These are phyloP conservation scores for Calameuta filiformis DNA, from an alignment of 2,888 invertebrate species.

Conservation along the genomic window DNA sequence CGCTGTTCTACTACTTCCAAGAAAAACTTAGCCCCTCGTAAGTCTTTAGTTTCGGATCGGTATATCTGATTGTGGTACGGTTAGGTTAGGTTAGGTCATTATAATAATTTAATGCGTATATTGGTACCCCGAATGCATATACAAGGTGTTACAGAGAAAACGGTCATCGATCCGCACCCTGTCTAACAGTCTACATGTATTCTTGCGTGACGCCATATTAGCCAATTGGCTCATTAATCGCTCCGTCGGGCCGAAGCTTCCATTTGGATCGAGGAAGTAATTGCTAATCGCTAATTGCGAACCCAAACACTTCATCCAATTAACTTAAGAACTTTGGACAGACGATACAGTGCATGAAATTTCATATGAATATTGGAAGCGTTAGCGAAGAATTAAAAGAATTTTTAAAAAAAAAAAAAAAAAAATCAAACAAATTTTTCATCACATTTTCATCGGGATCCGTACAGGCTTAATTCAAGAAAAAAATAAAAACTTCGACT, in stretches of 20 bases:
- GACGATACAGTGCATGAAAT: conserved; percentile 26
- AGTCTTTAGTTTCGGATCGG: not conserved
- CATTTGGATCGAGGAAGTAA: conserved; percentile 47
- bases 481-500: not conserved
- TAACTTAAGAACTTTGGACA: conserved; percentile 35
- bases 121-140: not conserved
- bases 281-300: conserved; percentile 65
- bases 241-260: conserved; percentile 56
- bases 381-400: not conserved
- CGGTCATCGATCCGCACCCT: not conserved
- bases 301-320: conserved; percentile 62
- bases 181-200: conserved; percentile 33
- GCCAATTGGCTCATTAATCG: conserved; percentile 65
- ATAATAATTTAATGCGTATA: not conserved
- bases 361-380: not conserved
- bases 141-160: not conserved
- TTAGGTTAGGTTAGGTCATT: not conserved
- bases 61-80: not conserved
- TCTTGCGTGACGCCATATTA: conserved; percentile 64
- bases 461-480: not conserved
- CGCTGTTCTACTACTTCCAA: not conserved
- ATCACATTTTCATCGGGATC: not conserved
- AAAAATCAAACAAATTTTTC: not conserved
- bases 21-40: not conserved
- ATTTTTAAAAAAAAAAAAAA: not conserved